phyloP scores from a whole-genome alignment of 2,113 vertebrate species.

The Lepisosteus oculatus region DNA sequence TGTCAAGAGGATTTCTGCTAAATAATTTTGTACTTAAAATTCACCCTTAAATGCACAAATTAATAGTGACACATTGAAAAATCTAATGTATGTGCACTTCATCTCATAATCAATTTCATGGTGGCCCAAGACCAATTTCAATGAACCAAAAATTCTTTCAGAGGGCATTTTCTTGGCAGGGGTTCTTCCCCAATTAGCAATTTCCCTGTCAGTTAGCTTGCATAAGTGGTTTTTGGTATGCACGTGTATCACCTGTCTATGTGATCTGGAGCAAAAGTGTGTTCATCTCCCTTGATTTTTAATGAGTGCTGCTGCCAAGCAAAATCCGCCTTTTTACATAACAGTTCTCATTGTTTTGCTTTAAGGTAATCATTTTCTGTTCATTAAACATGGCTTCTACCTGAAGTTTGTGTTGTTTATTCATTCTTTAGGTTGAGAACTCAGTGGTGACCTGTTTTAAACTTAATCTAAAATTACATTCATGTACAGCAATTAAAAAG shows the following conservation, averaged over 20 bases:
- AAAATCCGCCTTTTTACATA: background rate
- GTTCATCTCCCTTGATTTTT: background rate
- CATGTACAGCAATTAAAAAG: no score
- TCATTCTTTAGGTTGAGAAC: no score
- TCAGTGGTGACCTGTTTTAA: no score
- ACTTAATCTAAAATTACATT: no score
- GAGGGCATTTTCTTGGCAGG: background rate
- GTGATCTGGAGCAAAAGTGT: background rate
- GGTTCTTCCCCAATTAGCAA: conserved; percentile 1
- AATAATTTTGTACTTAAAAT: no score
- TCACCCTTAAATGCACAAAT: no score
- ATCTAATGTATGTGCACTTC: background rate
- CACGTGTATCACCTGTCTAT: background rate
- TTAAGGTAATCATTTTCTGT: no score
- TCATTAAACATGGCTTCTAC: no score
- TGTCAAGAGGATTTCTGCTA: background rate
- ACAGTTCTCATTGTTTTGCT: no score
- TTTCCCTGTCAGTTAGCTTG: background rate
- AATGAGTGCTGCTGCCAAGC: background rate
- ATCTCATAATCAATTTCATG: background rate
- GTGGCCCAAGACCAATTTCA: background rate
- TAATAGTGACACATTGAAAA: no score
- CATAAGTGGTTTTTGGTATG: background rate
- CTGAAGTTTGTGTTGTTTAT: no score
- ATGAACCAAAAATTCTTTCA: background rate